Conservation (phyloP, 2,797 vertebrate species). For the Huso huso region DNA sequence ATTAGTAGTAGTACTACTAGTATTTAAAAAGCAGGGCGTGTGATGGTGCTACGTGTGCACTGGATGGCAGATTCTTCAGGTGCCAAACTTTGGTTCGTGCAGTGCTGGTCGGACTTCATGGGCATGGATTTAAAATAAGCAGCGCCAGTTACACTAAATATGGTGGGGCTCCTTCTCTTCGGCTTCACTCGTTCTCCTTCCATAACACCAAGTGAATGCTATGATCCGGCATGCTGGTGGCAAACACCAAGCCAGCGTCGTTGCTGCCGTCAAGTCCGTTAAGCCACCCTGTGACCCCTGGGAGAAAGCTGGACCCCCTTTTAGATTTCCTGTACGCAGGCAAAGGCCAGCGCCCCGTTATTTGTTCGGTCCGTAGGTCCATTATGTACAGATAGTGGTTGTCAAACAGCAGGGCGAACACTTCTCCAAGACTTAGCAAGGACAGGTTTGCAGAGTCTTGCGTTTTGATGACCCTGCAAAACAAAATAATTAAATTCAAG, state of each 20-base stretch:
- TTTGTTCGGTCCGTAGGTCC: constrained; percentile 90
- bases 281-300: constrained; percentile 88
- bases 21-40: not conserved
- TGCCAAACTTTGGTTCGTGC: constrained; percentile 85
- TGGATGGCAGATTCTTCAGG: constrained; percentile 55
- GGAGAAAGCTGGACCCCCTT: constrained; percentile 92
- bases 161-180: constrained; percentile 19
- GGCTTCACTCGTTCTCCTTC: constrained; percentile 83
- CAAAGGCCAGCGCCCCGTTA: constrained; percentile 91
- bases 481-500: not conserved
- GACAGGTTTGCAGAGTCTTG: constrained; percentile 83
- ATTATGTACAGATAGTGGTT: constrained; percentile 93
- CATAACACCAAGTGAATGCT: constrained; percentile 98
- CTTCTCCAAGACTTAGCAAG: constrained; percentile 86
- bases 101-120: constrained; percentile 46
- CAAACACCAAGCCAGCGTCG: constrained; percentile 90
- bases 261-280: constrained; percentile 87
- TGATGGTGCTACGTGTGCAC: constrained; percentile 61
- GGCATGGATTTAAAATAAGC: constrained; percentile 38
- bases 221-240: constrained; percentile 98
- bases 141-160: constrained; percentile 36
- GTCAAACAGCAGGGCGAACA: constrained; percentile 93
- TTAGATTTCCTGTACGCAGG: constrained; percentile 96
- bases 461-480: constrained; percentile 83
- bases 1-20: too few relatives aligned